Evolutionary conservation across 2,113 vertebrate species (phyloP).

Genomic region (Columba janthina): DNA sequence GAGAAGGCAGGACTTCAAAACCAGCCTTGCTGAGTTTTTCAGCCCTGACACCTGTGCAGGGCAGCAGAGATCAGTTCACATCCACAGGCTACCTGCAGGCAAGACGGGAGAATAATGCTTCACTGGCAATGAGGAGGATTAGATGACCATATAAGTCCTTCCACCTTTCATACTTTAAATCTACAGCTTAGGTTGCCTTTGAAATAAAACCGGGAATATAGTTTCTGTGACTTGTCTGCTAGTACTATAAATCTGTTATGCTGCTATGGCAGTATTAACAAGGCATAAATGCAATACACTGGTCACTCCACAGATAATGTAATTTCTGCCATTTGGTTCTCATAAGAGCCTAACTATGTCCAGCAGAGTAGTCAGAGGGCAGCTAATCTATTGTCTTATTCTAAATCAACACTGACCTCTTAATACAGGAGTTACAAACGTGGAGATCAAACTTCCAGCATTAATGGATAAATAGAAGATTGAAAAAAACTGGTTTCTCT

Average conservation of each 20-base stretch:
- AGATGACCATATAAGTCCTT: neutral
- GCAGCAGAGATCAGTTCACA: neutral
- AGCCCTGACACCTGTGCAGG: neutral
- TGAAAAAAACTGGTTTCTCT: conserved; percentile 95
- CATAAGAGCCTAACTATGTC: neutral
- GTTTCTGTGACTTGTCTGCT: neutral
- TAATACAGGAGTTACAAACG: conserved; percentile 91
- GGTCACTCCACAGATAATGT: neutral
- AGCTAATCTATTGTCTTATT: conserved; percentile 8
- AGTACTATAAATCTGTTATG: neutral
- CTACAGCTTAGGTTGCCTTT: neutral
- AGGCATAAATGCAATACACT: neutral
- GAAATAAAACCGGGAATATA: neutral
- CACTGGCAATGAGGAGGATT: neutral
- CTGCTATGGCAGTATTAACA: neutral
- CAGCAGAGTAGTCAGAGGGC: neutral
- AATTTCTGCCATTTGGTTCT: conserved; percentile 34
- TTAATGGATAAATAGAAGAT: conserved; percentile 99
- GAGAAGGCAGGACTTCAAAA: neutral
- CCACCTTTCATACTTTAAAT: neutral
- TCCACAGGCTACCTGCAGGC: neutral
- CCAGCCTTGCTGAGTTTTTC: neutral
- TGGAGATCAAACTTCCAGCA: conserved; percentile 94
- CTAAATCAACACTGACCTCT: conserved; percentile 82
- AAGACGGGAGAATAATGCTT: neutral